Conservation (phyloP, 2,113 vertebrate genomes). For the Gallinago jamesoni region DNA sequence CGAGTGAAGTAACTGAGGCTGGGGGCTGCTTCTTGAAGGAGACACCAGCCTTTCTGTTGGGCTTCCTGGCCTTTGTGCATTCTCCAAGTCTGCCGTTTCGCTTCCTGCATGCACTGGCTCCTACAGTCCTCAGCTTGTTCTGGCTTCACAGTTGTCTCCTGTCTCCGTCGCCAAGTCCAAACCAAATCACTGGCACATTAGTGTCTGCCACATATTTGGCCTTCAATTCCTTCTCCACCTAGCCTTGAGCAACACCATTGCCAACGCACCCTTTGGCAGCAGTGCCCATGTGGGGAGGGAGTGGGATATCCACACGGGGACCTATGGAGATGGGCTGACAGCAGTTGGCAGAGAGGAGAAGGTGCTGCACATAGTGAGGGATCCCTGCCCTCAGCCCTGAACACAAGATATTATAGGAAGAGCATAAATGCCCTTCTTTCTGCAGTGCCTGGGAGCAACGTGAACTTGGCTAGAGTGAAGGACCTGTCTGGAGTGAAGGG, state of each 20-base stretch:
- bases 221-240: background rate
- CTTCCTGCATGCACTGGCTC: background rate
- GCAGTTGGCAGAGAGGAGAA: background rate
- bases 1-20: too few relatives aligned
- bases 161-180: background rate
- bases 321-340: background rate
- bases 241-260: background rate
- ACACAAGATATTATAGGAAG: background rate
- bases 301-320: too few relatives aligned
- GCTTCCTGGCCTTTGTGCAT: background rate
- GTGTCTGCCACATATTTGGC: background rate
- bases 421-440: background rate
- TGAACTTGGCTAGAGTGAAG: background rate
- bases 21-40: background rate
- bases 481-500: background rate
- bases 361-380: background rate
- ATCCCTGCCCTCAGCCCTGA: background rate
- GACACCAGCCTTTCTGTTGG: background rate
- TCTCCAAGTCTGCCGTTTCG: background rate
- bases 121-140: background rate
- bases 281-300: accelerated
- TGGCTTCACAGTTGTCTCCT: background rate
- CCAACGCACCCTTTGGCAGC: background rate
- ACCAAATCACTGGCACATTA: background rate
- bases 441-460: background rate